These are phyloP conservation scores for Delichon dasypus DNA, from an alignment of 2,797 vertebrate species.

Conservation along the genomic window DNA sequence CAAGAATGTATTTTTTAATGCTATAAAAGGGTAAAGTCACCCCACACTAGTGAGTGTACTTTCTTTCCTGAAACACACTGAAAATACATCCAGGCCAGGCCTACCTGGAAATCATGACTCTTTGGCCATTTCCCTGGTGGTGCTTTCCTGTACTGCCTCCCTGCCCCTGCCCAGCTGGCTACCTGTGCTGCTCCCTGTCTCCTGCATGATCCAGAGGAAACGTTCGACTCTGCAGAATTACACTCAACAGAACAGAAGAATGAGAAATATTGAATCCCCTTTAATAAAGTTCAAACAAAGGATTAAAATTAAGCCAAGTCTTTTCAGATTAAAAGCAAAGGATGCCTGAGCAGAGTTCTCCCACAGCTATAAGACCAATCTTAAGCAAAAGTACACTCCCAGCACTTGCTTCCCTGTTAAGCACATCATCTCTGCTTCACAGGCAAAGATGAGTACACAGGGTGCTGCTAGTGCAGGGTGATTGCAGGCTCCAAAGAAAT, in stretches of 20 bases:
- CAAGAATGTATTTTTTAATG: not conserved
- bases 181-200: not conserved
- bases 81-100: not conserved
- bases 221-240: not conserved
- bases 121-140: not conserved
- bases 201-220: not conserved
- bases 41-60: not conserved
- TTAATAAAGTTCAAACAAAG: not conserved
- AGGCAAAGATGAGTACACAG: not conserved
- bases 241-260: not conserved
- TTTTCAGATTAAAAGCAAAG: not conserved
- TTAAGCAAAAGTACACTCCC: not conserved
- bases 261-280: not conserved
- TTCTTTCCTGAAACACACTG: not conserved
- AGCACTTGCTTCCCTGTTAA: not conserved
- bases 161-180: not conserved
- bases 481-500: not conserved
- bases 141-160: not conserved
- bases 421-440: not conserved
- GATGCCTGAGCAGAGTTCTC: not conserved
- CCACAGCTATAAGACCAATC: not conserved
- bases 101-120: not conserved
- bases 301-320: not conserved
- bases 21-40: not conserved
- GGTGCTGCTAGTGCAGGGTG: not conserved